phyloP scores from a whole-genome alignment of 1,140 invertebrate genomes.

The Myzus persicae region DNA sequence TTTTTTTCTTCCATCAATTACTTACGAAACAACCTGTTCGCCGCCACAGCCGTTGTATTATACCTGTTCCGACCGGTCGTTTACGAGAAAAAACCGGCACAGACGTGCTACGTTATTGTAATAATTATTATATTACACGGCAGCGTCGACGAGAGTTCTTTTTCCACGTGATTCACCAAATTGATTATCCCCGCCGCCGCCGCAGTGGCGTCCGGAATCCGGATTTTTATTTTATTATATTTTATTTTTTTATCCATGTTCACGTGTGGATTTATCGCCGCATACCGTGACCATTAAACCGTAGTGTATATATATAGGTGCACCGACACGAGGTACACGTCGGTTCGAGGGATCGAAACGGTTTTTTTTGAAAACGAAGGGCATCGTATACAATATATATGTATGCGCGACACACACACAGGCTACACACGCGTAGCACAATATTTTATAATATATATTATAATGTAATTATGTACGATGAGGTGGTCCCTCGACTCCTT shows the following conservation, averaged over 20 bases:
- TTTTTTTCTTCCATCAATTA: neutral
- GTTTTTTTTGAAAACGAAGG: neutral
- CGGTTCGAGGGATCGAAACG: neutral
- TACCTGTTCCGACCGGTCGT: slow-evolving; percentile 7
- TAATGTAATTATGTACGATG: neutral
- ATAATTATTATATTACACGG: neutral
- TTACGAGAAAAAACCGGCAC: neutral
- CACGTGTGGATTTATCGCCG: neutral
- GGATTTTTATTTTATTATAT: neutral
- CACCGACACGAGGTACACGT: neutral
- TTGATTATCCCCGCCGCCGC: neutral
- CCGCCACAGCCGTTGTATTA: neutral
- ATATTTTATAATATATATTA: neutral
- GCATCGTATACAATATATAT: too few species aligned
- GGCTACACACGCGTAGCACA: neutral
- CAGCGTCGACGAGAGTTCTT: neutral
- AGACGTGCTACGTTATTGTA: neutral
- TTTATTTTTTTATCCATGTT: neutral
- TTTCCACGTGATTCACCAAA: neutral
- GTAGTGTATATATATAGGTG: neutral
- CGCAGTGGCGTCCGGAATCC: neutral
- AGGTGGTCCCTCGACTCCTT: neutral
- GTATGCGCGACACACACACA: neutral
- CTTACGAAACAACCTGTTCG: neutral
- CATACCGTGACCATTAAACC: neutral